Conservation (phyloP, 2,113 vertebrate species). For the Regulus satrapa region DNA sequence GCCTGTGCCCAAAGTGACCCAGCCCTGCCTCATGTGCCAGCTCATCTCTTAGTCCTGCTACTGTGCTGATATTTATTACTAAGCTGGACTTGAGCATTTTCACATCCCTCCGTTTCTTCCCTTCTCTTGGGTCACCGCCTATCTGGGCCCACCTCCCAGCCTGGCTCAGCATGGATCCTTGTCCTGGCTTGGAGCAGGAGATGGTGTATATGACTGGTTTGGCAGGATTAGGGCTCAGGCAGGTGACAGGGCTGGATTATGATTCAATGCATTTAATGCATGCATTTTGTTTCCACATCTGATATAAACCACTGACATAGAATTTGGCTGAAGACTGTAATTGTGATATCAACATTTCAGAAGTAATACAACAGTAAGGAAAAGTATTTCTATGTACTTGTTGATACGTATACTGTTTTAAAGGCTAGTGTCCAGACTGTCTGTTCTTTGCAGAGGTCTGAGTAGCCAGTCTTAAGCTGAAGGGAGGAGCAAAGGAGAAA, state of each 20-base stretch:
- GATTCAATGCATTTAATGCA: neutral
- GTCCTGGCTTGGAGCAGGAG: neutral
- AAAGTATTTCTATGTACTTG: neutral
- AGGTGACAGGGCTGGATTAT: neutral
- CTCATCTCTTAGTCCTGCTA: neutral
- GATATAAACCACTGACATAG: neutral
- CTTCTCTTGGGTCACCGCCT: neutral
- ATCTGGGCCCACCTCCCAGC: neutral
- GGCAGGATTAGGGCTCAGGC: neutral
- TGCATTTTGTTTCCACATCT: neutral
- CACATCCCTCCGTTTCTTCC: neutral
- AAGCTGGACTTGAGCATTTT: neutral
- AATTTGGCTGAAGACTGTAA: neutral
- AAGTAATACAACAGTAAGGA: neutral
- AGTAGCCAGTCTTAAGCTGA: neutral
- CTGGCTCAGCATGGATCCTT: neutral
- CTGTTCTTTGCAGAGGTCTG: neutral
- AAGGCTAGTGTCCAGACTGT: neutral
- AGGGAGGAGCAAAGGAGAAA: neutral
- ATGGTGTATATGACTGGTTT: neutral
- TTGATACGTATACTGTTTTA: neutral
- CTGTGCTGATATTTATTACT: neutral
- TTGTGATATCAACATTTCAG: neutral
- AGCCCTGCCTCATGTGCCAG: fast-evolving
- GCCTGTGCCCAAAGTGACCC: neutral